phyloP scores from a whole-genome alignment of 2,797 vertebrate species.

The Malurus splendens region DNA sequence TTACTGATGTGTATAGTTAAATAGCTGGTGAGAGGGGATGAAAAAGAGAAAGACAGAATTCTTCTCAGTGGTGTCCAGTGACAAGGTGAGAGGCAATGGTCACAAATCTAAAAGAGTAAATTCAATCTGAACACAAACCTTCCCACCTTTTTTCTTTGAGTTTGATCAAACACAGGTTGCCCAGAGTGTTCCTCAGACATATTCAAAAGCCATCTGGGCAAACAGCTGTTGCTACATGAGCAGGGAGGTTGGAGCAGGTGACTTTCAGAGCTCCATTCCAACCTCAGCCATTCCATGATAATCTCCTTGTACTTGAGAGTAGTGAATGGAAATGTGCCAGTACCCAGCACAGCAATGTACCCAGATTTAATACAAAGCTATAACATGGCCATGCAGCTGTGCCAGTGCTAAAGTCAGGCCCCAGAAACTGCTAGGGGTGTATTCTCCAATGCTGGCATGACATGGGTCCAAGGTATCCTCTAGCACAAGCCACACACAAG shows the following conservation, averaged over 20 bases:
- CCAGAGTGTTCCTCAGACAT: neutral
- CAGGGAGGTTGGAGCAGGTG: neutral
- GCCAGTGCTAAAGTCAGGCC: neutral
- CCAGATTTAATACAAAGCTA: neutral
- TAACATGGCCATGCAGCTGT: neutral
- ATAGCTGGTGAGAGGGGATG: neutral
- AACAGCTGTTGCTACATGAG: neutral
- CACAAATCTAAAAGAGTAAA: neutral
- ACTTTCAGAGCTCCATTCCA: neutral
- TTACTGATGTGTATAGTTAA: neutral
- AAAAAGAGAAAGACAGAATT: neutral
- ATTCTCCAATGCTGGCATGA: neutral
- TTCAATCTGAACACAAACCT: neutral
- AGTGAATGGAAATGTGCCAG: neutral
- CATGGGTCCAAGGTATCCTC: neutral
- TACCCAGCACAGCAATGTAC: neutral
- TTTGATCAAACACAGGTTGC: neutral
- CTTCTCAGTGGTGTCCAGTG: neutral
- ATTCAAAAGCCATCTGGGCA: neutral
- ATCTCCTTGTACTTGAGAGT: fast-evolving
- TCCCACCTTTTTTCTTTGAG: neutral
- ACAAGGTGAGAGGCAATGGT: neutral
- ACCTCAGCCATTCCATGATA: neutral
- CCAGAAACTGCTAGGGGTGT: neutral
- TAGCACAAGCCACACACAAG: neutral